These are phyloP conservation scores for Chymomyza fuscimana DNA, from an alignment of 2,888 invertebrate species.

Conservation along the genomic window DNA sequence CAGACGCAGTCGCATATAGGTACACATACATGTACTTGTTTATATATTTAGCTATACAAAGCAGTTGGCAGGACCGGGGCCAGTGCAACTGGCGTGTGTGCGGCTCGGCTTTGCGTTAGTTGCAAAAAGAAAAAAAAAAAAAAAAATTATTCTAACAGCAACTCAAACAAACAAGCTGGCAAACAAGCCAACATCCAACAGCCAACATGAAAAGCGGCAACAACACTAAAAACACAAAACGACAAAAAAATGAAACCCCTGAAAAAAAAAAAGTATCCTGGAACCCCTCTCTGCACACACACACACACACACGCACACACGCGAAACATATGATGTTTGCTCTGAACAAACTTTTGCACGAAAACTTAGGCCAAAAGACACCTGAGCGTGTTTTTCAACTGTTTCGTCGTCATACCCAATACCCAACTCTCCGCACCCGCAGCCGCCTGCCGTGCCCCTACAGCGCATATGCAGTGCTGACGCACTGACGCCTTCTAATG, in stretches of 20 bases:
- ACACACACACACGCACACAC: conserved; percentile 13
- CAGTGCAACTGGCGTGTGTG: conserved; percentile 34
- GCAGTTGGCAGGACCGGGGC: neutral
- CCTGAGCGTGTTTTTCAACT: conserved; percentile 57
- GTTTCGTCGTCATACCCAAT: neutral
- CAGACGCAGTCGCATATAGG: conserved; percentile 50
- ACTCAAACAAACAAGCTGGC: conserved; percentile 72
- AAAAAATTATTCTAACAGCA: conserved; percentile 73
- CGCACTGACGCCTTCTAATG: no score
- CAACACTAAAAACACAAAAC: neutral
- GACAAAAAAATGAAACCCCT: neutral
- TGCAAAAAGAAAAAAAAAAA: conserved; percentile 35
- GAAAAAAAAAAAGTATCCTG: conserved; percentile 29
- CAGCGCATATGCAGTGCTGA: neutral
- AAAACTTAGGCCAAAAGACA: conserved; percentile 66
- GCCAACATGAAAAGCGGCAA: conserved; percentile 40
- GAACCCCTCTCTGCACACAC: conserved; percentile 10
- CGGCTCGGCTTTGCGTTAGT: conserved; percentile 67
- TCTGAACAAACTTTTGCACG: conserved; percentile 58
- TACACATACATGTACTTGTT: conserved; percentile 8
- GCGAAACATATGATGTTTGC: conserved; percentile 12
- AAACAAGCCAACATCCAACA: conserved; percentile 66
- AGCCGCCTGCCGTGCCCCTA: no score
- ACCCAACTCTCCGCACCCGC: neutral
- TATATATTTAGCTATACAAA: neutral